A percentile compares a stretch with the other conserved stretches of the same genome.
These are phyloP conservation scores for Glyphotaelius pellucidus DNA, from an alignment of 2,888 invertebrate species.

Conservation along the genomic window DNA sequence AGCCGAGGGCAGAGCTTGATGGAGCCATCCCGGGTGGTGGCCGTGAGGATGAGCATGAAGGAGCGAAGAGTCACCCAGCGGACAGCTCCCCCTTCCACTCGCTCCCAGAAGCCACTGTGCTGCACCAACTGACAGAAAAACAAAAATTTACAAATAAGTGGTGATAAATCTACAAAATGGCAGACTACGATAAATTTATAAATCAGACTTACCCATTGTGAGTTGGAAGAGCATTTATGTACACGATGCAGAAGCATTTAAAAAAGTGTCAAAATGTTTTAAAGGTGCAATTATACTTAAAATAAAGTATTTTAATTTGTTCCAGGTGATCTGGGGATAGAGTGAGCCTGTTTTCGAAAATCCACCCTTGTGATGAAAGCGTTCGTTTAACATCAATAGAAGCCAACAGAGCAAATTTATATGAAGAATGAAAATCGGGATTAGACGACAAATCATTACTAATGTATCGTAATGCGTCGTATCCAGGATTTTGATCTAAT, in stretches of 20 bases:
- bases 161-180: conserved; percentile 37
- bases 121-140: conserved; percentile 65
- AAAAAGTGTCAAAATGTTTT: not conserved
- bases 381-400: not conserved
- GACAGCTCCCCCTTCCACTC: conserved; percentile 63
- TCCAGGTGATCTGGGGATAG: not conserved
- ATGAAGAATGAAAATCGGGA: not conserved
- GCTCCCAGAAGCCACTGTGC: conserved; percentile 67
- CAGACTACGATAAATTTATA: not conserved
- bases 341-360: not conserved
- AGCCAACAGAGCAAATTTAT: not conserved
- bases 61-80: conserved; percentile 69
- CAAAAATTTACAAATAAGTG: conserved; percentile 28
- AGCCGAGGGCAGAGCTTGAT: conserved; percentile 60
- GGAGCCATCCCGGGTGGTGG: conserved; percentile 53
- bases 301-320: conserved; percentile 2
- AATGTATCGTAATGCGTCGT: not conserved
- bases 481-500: not conserved
- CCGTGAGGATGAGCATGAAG: conserved; percentile 68
- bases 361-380: not conserved
- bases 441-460: not conserved
- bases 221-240: not conserved
- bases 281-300: not conserved
- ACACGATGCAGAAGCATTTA: not conserved
- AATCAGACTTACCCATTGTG: not conserved